Conservation (phyloP, 2,797 vertebrate species). For the Aldrovandia affinis region DNA sequence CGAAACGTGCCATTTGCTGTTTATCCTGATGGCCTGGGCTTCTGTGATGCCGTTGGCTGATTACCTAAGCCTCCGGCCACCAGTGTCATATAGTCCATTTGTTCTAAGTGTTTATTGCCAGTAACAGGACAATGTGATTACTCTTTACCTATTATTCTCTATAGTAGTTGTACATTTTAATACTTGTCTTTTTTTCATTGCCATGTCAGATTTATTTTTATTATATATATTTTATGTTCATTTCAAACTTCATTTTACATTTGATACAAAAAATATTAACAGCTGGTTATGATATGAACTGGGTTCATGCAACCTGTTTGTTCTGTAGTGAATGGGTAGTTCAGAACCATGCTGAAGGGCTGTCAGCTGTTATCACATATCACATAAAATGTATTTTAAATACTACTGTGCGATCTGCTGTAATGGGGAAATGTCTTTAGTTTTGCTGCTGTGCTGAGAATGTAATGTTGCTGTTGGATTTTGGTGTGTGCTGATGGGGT, state of each 20-base stretch:
- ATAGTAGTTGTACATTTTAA: not conserved
- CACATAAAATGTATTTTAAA: not conserved
- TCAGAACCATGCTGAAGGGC: not conserved
- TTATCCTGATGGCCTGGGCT: conserved; percentile 1
- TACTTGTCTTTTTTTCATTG: not conserved
- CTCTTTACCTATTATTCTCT: not conserved
- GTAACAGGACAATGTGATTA: not conserved
- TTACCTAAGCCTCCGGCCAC: not conserved
- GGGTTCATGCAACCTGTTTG: not conserved
- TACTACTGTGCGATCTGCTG: not conserved
- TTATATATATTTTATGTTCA: not conserved
- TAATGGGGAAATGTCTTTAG: not conserved
- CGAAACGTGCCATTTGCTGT: not conserved
- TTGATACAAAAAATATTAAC: not conserved
- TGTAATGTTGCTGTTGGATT: not conserved
- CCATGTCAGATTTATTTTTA: not conserved
- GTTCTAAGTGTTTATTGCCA: not conserved
- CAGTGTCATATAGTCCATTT: not conserved
- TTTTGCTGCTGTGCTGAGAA: not conserved
- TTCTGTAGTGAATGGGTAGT: not conserved
- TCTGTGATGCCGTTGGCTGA: not conserved
- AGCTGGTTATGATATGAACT: not conserved
- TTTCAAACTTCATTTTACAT: not conserved
- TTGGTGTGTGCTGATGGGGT: not conserved
- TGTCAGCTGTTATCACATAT: not conserved